These are phyloP conservation scores for Sturnus vulgaris DNA, from an alignment of 2,113 vertebrate species.

Conservation along the genomic window DNA sequence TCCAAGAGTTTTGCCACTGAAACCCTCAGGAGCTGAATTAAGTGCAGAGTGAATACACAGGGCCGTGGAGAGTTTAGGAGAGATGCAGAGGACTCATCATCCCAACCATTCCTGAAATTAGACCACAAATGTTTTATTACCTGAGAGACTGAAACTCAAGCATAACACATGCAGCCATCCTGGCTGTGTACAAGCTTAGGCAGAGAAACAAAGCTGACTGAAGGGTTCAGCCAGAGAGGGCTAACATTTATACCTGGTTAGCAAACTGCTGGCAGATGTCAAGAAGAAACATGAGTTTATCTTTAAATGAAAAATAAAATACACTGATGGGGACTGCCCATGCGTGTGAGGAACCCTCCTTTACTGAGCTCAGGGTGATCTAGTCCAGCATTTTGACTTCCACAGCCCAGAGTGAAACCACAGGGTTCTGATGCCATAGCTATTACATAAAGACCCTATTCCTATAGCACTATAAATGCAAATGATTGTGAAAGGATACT, in stretches of 20 bases:
- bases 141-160: not conserved
- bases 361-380: not conserved
- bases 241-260: not conserved
- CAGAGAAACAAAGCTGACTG: not conserved
- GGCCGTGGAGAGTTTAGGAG: not conserved
- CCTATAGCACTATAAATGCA: constrained; percentile 49
- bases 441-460: constrained; percentile 32
- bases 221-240: not conserved
- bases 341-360: not conserved
- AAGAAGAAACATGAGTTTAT: not conserved
- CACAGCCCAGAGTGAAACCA: not conserved
- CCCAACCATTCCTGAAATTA: not conserved
- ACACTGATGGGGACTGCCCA: not conserved
- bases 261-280: not conserved
- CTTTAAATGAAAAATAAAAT: not conserved
- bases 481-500: constrained; percentile 47
- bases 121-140: not conserved
- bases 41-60: not conserved
- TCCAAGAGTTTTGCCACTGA: not conserved
- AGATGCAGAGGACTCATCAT: not conserved
- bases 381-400: not conserved
- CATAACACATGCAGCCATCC: fast-evolving
- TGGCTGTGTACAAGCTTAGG: not conserved
- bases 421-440: not conserved
- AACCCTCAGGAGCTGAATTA: not conserved